Base-by-base conservation (phyloP, 1,140 invertebrate species). In the Leptoteleia sp. region DNA sequence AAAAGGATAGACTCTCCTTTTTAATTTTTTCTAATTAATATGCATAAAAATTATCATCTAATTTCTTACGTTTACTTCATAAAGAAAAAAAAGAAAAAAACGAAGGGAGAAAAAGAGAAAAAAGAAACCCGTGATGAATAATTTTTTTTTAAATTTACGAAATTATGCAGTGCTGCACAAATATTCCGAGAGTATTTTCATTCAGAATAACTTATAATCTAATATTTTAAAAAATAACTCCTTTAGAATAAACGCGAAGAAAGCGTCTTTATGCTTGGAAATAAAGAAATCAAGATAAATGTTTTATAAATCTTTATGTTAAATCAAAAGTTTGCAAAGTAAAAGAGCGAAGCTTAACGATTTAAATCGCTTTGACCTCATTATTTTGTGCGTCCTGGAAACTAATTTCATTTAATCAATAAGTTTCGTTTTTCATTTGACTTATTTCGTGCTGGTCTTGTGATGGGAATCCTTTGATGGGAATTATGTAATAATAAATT, bases 331-430 rank as follows among this genome's bases (percentile, higher is more conserved):
- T 72, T 52, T 31, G 38, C 31, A 8, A 38, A 38, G 57, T 29
- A 43, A 64, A 64, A 73, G 42, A 55, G 31, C 6, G 22, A 45
- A 55, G 13, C 22, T 68, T 61, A 55, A 37, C 12, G 50, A 73
- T 64, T 35, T 55, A 55, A 57, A 62, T 72, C 37, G 68, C 47
- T 47, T 15, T 73, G 59, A 73, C 68, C 57, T 73, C 17, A 64
- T 64, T 55, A 55, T 48, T 38, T 25, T 40, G 31, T 64, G 42
- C 40, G 42, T n/a, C 40, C n/a, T 25, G 31, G 16, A 57, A 73
- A 73, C 40, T 73, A 64, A 64, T 73, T 62, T 62, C 35, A 62
- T 72, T 73, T 64, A 25, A 64, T 64, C 50, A 33, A 64, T 64
- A 64, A 73, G 25, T 64, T 13, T 4, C 16, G 15, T 55, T 52